These are phyloP conservation scores for Sebastes jordani DNA, from an alignment of 2,797 vertebrate genomes.

Conservation along the genomic window DNA sequence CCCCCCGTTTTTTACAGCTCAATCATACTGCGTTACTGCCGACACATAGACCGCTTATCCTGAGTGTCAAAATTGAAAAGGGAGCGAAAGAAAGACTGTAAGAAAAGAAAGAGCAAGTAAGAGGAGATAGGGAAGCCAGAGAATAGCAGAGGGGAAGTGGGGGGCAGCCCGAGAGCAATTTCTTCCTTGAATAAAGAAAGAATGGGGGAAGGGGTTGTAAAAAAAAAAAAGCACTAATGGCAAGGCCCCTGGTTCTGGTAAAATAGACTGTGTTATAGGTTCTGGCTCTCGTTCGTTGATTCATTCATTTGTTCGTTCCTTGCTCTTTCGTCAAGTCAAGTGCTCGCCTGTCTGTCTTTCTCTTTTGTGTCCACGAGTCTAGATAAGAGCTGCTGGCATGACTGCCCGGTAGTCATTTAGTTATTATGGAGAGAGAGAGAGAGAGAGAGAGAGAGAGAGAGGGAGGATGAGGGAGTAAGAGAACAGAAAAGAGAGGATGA, in stretches of 20 bases:
- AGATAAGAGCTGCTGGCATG: constrained; percentile 86
- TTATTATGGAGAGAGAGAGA: constrained; percentile 68
- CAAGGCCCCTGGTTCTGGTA: constrained; percentile 90
- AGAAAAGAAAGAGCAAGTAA: constrained; percentile 94
- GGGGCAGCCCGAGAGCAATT: constrained; percentile 91
- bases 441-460: constrained; percentile 78
- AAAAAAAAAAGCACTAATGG: constrained; percentile 88
- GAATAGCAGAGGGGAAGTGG: constrained; percentile 83
- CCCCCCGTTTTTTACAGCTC: constrained; percentile 81
- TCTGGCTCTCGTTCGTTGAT: constrained; percentile 81
- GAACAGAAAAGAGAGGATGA: constrained; percentile 54
- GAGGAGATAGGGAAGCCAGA: constrained; percentile 77
- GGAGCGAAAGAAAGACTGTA: constrained; percentile 89
- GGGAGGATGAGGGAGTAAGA: constrained; percentile 82
- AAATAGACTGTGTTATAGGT: constrained; percentile 92
- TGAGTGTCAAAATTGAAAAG: constrained; percentile 92
- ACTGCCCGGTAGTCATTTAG: constrained; percentile 89
- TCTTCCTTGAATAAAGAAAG: constrained; percentile 83
- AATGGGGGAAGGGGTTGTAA: constrained; percentile 80
- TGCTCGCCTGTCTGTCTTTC: constrained; percentile 89
- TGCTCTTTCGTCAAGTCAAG: constrained; percentile 92
- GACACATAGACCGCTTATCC: constrained; percentile 75
- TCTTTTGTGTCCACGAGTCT: constrained; percentile 70
- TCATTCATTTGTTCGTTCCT: constrained; percentile 83
- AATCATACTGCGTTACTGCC: constrained; percentile 76